Evolutionary conservation across 2,113 vertebrate genomes (phyloP), one percentile per base, ranked within the genome.

Genomic region (Oncorhynchus tshawytscha): DNA sequence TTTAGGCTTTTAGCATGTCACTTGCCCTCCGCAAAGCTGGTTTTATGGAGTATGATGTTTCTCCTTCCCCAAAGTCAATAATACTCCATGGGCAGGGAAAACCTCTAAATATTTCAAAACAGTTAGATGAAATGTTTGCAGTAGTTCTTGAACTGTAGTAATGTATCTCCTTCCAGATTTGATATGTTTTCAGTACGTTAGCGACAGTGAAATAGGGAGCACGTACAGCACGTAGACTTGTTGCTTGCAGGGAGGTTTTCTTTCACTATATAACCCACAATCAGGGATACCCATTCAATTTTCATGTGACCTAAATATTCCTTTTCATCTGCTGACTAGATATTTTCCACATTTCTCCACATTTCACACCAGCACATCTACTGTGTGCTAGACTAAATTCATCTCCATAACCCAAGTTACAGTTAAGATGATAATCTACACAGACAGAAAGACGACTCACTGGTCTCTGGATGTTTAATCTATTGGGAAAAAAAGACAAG

Each of bases 221-320:
- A 62, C 5, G n/a, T 22, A 24, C 5, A n/a, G 59, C n/a, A 22
- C 2, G 2, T 62, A 62, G 7, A 62, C 13, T 45, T 45, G 39
- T 45, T 45, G 39, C 39, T 39, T 39, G 39, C 39, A 45, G 39
- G 67, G 71, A 24, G 51, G 4, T 54, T 54, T 18, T 54, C 51
- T 54, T 54, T 54, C 16, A 16, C 51, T 77, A 62, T 73, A 75
- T 31, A 83, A 75, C 16, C 76, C 73, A 67, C 76, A 84, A 73
- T 78, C 74, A 72, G 39, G 77, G 75, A 73, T 71, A 48, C 57
- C 69, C 60, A 66, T 86, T 87, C 64, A 75, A 60, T 84, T 90
- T 90, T 84, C 72, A 84, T 78, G 79, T 88, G 88, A 92, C 89
- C 88, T 87, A 88, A 87, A 92, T 90, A 88, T 86, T 90, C 81